Base-by-base conservation (phyloP, 2,888 invertebrate species). In the Eupithecia insigniata region DNA sequence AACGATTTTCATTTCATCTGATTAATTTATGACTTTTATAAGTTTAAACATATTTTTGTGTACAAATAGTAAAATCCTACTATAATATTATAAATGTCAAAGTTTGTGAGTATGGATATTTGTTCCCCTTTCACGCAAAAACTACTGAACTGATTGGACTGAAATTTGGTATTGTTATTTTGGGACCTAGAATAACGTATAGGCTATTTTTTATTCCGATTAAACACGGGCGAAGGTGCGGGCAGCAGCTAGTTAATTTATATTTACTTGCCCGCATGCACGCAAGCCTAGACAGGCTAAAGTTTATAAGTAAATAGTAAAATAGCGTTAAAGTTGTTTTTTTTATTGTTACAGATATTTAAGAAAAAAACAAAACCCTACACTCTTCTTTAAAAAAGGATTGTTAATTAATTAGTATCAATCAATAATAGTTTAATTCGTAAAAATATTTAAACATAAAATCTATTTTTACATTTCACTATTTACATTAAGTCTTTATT, bases 291-390 rank as follows among this genome's bases (percentile, higher is more conserved):
- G 51, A 6, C n/a, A n/a, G n/a, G n/a, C n/a, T n/a, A 22, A 26
- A 26, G 26, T 22, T 26, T 26, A 26, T 51, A 51, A 46, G 18
- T 18, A 43, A 5, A 18, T 7, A 46, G 4, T 0, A 16, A 51
- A 51, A n/a, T n/a, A n/a, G 10, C n/a, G 6, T 51, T 22, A 28
- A 58, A n/a, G 14, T 60, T 30, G 26, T 61, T 3, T 28, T 26
- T 65, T 70, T 36, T 65, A 76, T 86, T 90, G 87, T 91, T 91
- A 77, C 91, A 91, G 91, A 89, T 88, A 87, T 84, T 85, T 87
- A 87, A 81, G 75, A 51, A 26, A 51, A 51, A n/a, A 12, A 4
- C 70, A 80, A n/a, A 78, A 84, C 79, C 82, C 76, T 81, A 67
- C 28, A 58, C 55, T 28, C 22, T 12, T 1, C 10, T 55, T 26